Percentiles rank a stretch among this genome's conserved stretches.
Conservation (phyloP, 30 jellyfish, hydroid and myxozoan species). For the Hydractinia echinata region DNA sequence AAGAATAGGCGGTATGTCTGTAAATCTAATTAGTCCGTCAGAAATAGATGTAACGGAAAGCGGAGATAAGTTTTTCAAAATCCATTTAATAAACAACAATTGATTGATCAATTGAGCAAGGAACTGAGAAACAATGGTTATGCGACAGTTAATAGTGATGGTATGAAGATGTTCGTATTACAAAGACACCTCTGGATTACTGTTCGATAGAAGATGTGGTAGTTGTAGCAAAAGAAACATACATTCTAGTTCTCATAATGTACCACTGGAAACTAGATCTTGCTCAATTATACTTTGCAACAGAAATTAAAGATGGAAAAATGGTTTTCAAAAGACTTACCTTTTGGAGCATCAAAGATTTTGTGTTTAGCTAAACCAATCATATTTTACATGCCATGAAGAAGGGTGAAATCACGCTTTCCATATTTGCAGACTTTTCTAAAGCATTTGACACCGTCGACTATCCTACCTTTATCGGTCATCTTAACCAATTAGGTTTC, state of each 20-base stretch:
- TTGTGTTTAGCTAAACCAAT: not conserved
- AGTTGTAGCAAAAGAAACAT: not conserved
- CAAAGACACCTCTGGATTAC: not conserved
- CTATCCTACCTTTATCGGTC: no score
- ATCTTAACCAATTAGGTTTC: no score
- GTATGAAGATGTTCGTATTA: not conserved
- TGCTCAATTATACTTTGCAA: not conserved
- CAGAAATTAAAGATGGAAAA: constrained; percentile 6
- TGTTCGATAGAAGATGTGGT: not conserved
- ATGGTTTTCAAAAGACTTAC: not conserved
- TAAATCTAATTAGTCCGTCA: not conserved
- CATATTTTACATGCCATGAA: no score
- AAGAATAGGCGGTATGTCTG: constrained; percentile 11
- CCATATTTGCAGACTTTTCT: no score
- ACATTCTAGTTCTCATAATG: not conserved
- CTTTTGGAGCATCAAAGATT: not conserved
- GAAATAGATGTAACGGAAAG: not conserved
- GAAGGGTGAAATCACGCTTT: no score
- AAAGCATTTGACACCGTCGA: no score
- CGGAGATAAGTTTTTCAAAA: not conserved
- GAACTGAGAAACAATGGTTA: not conserved
- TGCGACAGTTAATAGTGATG: not conserved
- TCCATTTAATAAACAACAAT: not conserved
- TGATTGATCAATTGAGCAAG: not conserved
- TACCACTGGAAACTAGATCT: not conserved